Evolutionary conservation across 2,113 vertebrate species (phyloP), one percentile per base, ranked within the genome.

Genomic region (Carollia perspicillata): DNA sequence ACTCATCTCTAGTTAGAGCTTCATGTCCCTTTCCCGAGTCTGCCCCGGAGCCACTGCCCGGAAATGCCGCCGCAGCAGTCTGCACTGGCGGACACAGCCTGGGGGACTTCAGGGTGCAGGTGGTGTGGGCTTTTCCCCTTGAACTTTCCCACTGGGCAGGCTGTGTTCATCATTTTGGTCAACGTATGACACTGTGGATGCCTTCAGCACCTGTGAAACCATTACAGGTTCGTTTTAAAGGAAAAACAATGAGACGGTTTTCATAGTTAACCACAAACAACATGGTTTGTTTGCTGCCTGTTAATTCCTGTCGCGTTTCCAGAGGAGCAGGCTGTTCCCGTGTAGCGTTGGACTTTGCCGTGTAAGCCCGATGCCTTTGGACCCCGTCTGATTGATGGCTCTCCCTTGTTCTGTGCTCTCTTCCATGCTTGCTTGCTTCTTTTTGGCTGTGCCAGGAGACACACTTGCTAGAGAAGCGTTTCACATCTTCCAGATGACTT

Each of bases 401-500:
- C 96, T 98, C 96, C 98, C 97, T 98, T 98, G 75, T 98, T 98
- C 98, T 98, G 96, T 98, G 98, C 98, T 99, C 98, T 97, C 97
- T 99, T 98, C 97, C 98, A 98, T 98, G 98, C 98, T 98, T 96
- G 98, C 98, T 98, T 98, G 90, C 96, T 93, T 98, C 98, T 99
- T 98, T 98, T 98, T 98, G 99, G 99, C 98, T 99, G 98, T 99
- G 98, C 99, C 99, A 99, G 99, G 99, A 99, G 99, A 99, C 98
- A 98, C 98, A 94, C 99, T 99, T 98, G 99, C 99, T 99, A 98
- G 99, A 99, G 99, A 99, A 98, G 98, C 98, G 98, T 99, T 99
- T 99, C 99, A 99, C 99, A 98, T 99, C 99, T 99, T 99, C 99
- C 99, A 99, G 99, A 99, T 99, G 99, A 98, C 99, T 99, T 99